phyloP scores from a whole-genome alignment of 2,888 invertebrate genomes.

The Drosophila silvestris region DNA sequence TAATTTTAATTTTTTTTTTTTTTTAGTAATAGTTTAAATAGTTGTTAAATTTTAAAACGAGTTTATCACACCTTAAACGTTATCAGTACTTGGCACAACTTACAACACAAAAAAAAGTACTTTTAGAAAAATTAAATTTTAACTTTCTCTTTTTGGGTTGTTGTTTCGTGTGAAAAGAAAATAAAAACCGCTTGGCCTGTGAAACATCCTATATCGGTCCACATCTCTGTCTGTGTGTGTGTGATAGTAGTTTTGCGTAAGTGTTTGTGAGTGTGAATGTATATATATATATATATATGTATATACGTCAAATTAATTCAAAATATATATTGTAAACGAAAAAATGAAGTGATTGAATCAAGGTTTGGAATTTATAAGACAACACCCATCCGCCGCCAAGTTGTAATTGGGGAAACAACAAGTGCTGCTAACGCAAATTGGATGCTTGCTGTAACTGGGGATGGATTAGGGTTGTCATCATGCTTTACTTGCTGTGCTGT shows the following conservation, averaged over 20 bases:
- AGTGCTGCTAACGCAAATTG: conserved; percentile 5
- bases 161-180: conserved; percentile 23
- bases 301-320: conserved; percentile 20
- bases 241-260: conserved; percentile 2
- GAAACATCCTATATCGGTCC: conserved; percentile 23
- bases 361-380: conserved; percentile 30
- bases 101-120: conserved; percentile 79
- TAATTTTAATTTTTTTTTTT: conserved; percentile 37
- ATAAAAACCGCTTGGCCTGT: conserved; percentile 25
- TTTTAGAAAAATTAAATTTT: conserved; percentile 63
- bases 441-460: neutral
- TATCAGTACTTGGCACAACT: conserved; percentile 86
- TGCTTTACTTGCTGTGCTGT: neutral
- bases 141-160: conserved; percentile 38
- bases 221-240: conserved; percentile 15
- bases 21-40: conserved; percentile 74
- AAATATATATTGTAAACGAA: conserved; percentile 13
- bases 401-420: conserved; percentile 7
- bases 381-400: conserved; percentile 32
- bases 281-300: conserved; percentile 7
- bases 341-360: conserved; percentile 27
- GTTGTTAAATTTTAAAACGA: conserved; percentile 81
- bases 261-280: conserved; percentile 12
- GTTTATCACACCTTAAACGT: conserved; percentile 85
- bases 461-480: neutral